These are phyloP conservation scores for Sebastes itinus DNA, from an alignment of 2,797 vertebrate species.

Conservation along the genomic window DNA sequence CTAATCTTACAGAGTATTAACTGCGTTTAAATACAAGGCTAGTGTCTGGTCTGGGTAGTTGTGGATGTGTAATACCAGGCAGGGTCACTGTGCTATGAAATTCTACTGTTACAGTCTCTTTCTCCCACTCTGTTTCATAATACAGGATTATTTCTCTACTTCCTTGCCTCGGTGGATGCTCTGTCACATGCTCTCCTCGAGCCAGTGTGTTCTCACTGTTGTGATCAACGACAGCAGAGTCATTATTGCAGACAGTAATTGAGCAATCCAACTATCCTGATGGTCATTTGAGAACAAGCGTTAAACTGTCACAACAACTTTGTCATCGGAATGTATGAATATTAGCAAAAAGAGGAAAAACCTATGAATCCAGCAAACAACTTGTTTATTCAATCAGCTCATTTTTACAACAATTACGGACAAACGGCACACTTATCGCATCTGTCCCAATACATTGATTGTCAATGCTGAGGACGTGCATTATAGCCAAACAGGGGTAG, in stretches of 20 bases:
- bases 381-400: not conserved
- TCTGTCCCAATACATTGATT: not conserved
- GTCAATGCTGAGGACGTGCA: not conserved
- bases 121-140: not conserved
- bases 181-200: slow-evolving; percentile 57
- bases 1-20: not conserved
- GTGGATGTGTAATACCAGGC: not conserved
- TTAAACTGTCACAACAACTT: not conserved
- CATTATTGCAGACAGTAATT: slow-evolving; percentile 3
- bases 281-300: not conserved
- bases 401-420: not conserved
- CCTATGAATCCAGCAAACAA: not conserved
- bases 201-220: slow-evolving; percentile 13
- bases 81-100: not conserved
- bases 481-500: not conserved
- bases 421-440: not conserved
- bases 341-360: not conserved
- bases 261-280: slow-evolving; percentile 11
- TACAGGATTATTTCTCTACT: slow-evolving; percentile 6
- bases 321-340: not conserved
- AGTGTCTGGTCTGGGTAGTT: not conserved
- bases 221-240: slow-evolving; percentile 35
- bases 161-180: slow-evolving; percentile 2
- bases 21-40: not conserved
- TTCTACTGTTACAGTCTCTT: not conserved